Evolutionary conservation across 2,888 invertebrate genomes (phyloP).

Genomic region (Ashinkailepas kermadecensis): DNA sequence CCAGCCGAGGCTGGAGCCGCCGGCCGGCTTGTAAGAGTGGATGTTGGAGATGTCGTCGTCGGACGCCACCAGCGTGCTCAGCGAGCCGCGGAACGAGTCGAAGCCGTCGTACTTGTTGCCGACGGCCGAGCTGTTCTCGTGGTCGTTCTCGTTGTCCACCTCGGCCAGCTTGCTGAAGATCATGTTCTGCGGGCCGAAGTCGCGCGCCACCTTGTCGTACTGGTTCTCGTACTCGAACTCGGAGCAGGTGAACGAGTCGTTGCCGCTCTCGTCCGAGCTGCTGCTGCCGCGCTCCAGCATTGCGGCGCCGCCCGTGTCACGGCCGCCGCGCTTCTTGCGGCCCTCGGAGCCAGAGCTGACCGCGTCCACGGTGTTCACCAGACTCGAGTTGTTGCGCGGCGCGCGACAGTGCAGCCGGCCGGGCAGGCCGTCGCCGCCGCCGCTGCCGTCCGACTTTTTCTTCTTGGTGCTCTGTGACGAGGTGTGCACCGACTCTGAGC

Average conservation of each 20-base stretch:
- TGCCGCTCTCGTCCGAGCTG: conserved; percentile 60
- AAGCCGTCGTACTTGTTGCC: conserved; percentile 67
- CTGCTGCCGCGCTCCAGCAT: conserved; percentile 45
- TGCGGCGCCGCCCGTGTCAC: background rate
- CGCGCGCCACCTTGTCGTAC: conserved; percentile 41
- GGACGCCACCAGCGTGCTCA: conserved; percentile 86
- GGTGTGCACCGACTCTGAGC: conserved; percentile 45
- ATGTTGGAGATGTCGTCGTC: conserved; percentile 83
- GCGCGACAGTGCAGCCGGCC: conserved; percentile 82
- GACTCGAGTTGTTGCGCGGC: conserved; percentile 71
- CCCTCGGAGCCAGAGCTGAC: conserved; percentile 61
- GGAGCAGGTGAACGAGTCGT: conserved; percentile 96
- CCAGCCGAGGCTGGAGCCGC: conserved; percentile 71
- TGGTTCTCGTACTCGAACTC: conserved; percentile 95
- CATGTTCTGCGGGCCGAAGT: conserved; percentile 48
- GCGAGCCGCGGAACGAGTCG: conserved; percentile 86
- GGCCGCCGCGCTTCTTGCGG: conserved; percentile 32
- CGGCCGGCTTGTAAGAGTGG: conserved; percentile 70
- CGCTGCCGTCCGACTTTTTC: conserved; percentile 42
- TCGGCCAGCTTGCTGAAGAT: conserved; percentile 49
- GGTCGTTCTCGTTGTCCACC: conserved; percentile 38
- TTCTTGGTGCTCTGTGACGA: conserved; percentile 38
- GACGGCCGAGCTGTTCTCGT: conserved; percentile 38
- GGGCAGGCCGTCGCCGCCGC: conserved; percentile 58
- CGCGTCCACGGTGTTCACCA: conserved; percentile 85